These are phyloP conservation scores for Torymus auratus DNA, from an alignment of 2,888 invertebrate genomes.

Conservation along the genomic window DNA sequence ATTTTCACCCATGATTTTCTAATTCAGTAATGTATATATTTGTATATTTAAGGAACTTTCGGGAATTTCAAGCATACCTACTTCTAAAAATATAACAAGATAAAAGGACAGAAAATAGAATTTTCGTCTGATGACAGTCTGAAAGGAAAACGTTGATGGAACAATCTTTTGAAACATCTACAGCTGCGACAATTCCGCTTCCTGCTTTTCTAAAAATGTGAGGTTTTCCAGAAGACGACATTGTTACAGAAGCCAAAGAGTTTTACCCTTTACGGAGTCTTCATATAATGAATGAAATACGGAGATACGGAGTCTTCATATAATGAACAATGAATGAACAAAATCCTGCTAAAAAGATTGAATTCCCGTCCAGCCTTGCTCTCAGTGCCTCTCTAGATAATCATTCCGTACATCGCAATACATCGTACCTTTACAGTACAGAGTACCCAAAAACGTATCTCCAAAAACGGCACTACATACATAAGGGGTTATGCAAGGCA, in stretches of 20 bases:
- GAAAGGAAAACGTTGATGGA: background rate
- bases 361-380: too few relatives aligned
- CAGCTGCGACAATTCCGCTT: background rate
- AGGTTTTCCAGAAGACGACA: background rate
- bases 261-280: background rate
- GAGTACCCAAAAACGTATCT: background rate
- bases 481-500: background rate
- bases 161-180: slow-evolving; percentile 11
- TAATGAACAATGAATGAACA: too few relatives aligned
- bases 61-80: too few relatives aligned
- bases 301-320: background rate
- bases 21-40: too few relatives aligned
- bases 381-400: too few relatives aligned
- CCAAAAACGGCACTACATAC: background rate
- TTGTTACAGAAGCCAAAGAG: background rate
- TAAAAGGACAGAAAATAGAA: too few relatives aligned
- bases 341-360: background rate
- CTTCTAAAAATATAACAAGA: too few relatives aligned
- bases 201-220: background rate
- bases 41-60: too few relatives aligned
- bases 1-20: too few relatives aligned
- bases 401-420: too few relatives aligned
- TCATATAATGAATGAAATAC: slow-evolving; percentile 1
- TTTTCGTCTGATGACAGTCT: background rate
- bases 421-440: too few relatives aligned